A percentile compares a stretch with the other conserved stretches of the same genome.
Evolutionary conservation across 2,888 invertebrate species (phyloP).

Genomic region (Magallana nippona): DNA sequence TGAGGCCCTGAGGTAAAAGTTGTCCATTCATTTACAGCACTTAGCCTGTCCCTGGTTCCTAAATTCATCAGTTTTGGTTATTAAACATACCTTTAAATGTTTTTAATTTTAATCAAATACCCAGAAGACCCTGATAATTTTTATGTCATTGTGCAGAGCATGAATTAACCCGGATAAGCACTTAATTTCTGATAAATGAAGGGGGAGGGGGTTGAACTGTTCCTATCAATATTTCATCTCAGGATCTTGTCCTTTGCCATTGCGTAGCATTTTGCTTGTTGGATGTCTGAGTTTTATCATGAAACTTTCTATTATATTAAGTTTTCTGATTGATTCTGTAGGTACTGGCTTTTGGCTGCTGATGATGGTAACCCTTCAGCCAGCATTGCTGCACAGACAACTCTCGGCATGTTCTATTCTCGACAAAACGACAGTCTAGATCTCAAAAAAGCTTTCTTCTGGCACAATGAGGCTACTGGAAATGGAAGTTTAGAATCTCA

Average conservation of each 20-base stretch:
- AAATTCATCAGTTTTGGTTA: too few relatives aligned
- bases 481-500: constrained; percentile 80
- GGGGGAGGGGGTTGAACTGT: too few relatives aligned
- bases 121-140: too few relatives aligned
- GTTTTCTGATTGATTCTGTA: constrained; percentile 42
- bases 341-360: constrained; percentile 78
- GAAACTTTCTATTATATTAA: not conserved
- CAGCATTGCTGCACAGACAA: constrained; percentile 78
- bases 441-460: constrained; percentile 78
- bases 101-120: too few relatives aligned
- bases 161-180: too few relatives aligned
- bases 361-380: constrained; percentile 79
- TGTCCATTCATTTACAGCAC: not conserved
- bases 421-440: constrained; percentile 65
- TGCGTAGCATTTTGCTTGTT: not conserved
- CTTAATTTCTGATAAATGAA: too few relatives aligned
- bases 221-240: too few relatives aligned
- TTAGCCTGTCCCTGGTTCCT: not conserved
- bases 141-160: too few relatives aligned
- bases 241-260: too few relatives aligned
- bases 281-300: not conserved
- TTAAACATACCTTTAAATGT: too few relatives aligned
- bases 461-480: constrained; percentile 80
- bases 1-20: constrained; percentile 77
- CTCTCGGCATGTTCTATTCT: constrained; percentile 79